These are phyloP conservation scores for Illadopsis cleaveri DNA, from an alignment of 2,113 vertebrate genomes.

Conservation along the genomic window DNA sequence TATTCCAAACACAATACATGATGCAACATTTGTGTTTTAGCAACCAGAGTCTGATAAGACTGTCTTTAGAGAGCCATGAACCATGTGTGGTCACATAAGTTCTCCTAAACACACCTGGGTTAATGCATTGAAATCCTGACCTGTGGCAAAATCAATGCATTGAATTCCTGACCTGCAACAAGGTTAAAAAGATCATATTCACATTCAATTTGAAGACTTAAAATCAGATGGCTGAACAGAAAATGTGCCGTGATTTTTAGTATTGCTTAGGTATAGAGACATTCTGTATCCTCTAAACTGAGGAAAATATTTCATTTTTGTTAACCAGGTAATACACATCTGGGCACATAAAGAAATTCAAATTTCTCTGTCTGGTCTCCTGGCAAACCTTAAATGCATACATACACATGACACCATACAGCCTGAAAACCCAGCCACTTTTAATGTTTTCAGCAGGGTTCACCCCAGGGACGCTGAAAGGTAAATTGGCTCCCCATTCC, in stretches of 20 bases:
- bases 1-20: not conserved
- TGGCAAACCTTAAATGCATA: not conserved
- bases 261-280: not conserved
- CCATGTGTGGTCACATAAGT: not conserved
- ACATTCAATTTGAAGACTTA: not conserved
- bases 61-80: not conserved
- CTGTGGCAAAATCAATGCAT: not conserved
- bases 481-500: not conserved
- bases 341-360: not conserved
- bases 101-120: not conserved
- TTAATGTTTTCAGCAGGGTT: not conserved
- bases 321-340: not conserved
- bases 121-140: not conserved
- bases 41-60: not conserved
- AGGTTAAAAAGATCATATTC: not conserved
- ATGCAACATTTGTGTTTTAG: not conserved
- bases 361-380: not conserved
- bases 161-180: not conserved
- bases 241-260: not conserved
- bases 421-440: not conserved
- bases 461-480: not conserved
- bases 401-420: not conserved
- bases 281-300: not conserved
- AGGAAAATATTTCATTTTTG: not conserved
- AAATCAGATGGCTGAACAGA: not conserved